A percentile compares a stretch with the other conserved stretches of the same genome.
phyloP scores from a whole-genome alignment of 2,888 invertebrate species.

The Plusia festucae region DNA sequence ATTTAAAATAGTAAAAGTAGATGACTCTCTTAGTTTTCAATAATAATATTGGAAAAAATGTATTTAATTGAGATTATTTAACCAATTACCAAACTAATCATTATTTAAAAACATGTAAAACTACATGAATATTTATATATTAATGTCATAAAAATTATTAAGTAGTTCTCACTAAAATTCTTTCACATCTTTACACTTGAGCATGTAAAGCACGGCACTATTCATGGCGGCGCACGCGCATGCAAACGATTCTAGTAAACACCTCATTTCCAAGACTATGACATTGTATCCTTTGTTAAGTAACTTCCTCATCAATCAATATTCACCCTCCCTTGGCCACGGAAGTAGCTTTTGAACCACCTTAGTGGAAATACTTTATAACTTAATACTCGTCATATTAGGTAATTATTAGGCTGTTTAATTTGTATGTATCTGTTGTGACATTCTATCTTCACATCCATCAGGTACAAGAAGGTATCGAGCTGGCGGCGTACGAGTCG shows the following conservation, averaged over 20 bases:
- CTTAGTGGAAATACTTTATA: neutral
- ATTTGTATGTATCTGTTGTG: neutral
- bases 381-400: too few species aligned
- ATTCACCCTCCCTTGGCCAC: slow-evolving; percentile 16
- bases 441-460: neutral
- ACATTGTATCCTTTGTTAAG: slow-evolving; percentile 17
- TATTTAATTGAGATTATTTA: too few species aligned
- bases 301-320: slow-evolving; percentile 29
- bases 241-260: slow-evolving; percentile 26
- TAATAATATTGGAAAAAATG: too few species aligned
- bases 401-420: too few species aligned
- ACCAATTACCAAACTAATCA: too few species aligned
- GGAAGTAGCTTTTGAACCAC: slow-evolving; percentile 8
- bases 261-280: slow-evolving; percentile 29
- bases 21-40: too few species aligned
- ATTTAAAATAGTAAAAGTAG: too few species aligned
- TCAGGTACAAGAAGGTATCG: slow-evolving; percentile 95
- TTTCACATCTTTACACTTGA: too few species aligned
- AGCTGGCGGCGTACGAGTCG: slow-evolving; percentile 95
- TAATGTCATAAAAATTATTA: too few species aligned
- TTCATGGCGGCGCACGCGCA: slow-evolving; percentile 25
- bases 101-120: too few species aligned
- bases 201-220: slow-evolving; percentile 24
- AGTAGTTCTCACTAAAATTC: too few species aligned
- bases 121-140: too few species aligned